Evolutionary conservation across 2,113 vertebrate species (phyloP).

Genomic region (Heteronetta atricapilla): DNA sequence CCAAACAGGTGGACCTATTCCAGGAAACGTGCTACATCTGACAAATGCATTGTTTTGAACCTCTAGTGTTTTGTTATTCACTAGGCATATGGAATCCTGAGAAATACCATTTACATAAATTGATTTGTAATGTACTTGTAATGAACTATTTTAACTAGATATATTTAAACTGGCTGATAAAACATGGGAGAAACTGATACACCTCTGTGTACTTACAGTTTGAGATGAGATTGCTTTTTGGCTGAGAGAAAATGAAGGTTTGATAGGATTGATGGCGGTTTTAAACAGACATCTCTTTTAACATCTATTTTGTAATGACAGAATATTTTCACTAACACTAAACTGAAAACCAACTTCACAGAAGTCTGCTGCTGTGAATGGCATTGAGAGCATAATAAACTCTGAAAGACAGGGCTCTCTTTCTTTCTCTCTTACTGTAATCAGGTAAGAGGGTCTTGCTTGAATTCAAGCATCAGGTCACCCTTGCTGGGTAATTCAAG

Average conservation of each 20-base stretch:
- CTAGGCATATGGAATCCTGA: not conserved
- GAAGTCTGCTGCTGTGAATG: not conserved
- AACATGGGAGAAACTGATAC: not conserved
- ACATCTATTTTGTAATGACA: not conserved
- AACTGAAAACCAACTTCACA: not conserved
- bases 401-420: not conserved
- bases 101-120: not conserved
- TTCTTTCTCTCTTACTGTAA: not conserved
- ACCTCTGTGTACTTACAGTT: not conserved
- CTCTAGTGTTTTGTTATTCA: not conserved
- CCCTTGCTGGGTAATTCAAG: not conserved
- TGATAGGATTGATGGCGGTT: not conserved
- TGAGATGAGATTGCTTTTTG: not conserved
- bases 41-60: not conserved
- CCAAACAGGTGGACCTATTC: not conserved
- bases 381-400: not conserved
- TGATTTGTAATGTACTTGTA: not conserved
- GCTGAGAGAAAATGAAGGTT: not conserved
- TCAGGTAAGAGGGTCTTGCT: not conserved
- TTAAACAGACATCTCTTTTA: not conserved
- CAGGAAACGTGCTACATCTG: not conserved
- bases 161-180: not conserved
- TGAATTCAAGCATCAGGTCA: not conserved
- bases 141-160: not conserved
- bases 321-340: not conserved